A percentile compares a stretch with the other conserved stretches of the same genome.
phyloP scores from a whole-genome alignment of 2,888 invertebrate genomes.

The Hemicrepidius hirtus region DNA sequence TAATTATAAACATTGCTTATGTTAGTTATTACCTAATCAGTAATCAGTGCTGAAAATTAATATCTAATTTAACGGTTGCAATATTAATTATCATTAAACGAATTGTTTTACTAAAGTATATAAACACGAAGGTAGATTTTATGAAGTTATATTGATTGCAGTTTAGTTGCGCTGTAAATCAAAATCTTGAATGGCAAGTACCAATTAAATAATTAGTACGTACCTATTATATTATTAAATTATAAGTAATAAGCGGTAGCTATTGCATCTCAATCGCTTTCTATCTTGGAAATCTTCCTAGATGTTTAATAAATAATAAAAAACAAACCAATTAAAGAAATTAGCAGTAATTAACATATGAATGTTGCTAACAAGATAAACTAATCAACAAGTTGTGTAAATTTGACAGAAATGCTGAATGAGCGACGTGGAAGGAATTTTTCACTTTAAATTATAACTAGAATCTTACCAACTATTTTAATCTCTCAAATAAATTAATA shows the following conservation, averaged over 20 bases:
- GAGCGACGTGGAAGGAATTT: conserved; percentile 16
- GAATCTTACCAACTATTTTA: conserved; percentile 9
- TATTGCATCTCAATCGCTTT: background rate
- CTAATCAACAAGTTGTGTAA: conserved; percentile 22
- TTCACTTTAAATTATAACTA: conserved; percentile 20
- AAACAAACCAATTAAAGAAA: conserved; percentile 25
- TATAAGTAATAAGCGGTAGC: conserved; percentile 10
- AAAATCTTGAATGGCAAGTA: conserved; percentile 8
- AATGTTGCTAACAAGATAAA: conserved; percentile 30
- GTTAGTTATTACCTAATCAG: too few relatives aligned
- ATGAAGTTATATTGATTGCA: conserved; percentile 15
- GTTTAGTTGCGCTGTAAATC: conserved; percentile 21
- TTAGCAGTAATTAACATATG: conserved; percentile 28
- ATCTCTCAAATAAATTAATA: conserved; percentile 24
- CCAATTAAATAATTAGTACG: conserved; percentile 32
- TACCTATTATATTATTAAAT: conserved; percentile 31
- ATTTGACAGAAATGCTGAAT: conserved; percentile 22
- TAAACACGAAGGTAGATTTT: background rate
- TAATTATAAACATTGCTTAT: too few relatives aligned
- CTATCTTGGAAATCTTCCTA: conserved; percentile 5
- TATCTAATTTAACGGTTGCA: background rate
- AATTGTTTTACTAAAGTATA: background rate
- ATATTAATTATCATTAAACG: background rate
- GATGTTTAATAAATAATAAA: conserved; percentile 22
- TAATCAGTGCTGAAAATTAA: too few relatives aligned